phyloP scores from a whole-genome alignment of 1,140 invertebrate species.

The Calephelis virginiensis region DNA sequence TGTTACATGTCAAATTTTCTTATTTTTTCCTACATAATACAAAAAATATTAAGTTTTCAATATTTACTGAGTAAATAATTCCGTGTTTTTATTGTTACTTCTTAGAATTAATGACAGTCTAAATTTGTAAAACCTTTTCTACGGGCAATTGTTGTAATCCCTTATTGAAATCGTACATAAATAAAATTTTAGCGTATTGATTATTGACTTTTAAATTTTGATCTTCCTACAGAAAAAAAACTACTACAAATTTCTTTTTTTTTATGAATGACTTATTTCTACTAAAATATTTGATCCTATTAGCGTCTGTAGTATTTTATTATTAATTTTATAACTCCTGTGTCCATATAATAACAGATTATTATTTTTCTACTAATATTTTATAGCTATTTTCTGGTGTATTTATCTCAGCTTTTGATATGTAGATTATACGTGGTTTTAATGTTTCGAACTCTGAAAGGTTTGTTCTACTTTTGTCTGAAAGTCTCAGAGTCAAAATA shows the following conservation, averaged over 20 bases:
- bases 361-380: conserved; percentile 14
- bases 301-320: neutral
- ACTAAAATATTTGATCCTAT: neutral
- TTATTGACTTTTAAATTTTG: no score
- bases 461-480: neutral
- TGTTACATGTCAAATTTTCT: no score
- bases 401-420: conserved; percentile 15
- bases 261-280: neutral
- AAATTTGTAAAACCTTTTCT: no score
- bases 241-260: neutral
- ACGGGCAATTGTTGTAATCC: no score
- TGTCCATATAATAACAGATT: conserved; percentile 6
- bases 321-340: conserved; percentile 5
- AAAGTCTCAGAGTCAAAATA: neutral
- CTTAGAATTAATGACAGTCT: no score
- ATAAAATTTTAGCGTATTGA: no score
- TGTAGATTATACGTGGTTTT: neutral
- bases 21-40: no score
- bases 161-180: no score
- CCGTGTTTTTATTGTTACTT: no score
- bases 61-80: no score
- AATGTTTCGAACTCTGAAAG: neutral
- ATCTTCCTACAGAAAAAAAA: neutral
- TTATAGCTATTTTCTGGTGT: conserved; percentile 10
- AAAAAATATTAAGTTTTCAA: no score